These are phyloP conservation scores for Tetramorium alpestre DNA, from an alignment of 1,140 invertebrate genomes.

Conservation along the genomic window DNA sequence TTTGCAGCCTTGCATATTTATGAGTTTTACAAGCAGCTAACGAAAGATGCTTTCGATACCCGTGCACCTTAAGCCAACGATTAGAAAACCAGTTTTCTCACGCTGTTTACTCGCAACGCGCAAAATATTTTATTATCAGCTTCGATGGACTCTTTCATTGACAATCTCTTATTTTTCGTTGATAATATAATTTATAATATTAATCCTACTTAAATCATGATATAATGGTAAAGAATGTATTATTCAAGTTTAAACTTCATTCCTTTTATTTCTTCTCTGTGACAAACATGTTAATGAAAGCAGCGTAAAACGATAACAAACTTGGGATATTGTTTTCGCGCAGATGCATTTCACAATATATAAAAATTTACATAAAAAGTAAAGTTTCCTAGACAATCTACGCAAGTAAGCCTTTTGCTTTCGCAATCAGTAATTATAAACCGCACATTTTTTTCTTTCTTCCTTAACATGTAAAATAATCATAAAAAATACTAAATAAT, in stretches of 20 bases:
- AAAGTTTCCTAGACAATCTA: neutral
- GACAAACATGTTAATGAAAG: neutral
- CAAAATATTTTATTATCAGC: constrained; percentile 38
- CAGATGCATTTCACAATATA: neutral
- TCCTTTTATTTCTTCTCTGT: neutral
- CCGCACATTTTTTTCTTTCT: neutral
- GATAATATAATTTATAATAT: neutral
- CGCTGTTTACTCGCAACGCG: neutral
- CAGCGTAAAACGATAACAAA: neutral
- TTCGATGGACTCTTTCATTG: neutral
- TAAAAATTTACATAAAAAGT: neutral
- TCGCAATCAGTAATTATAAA: neutral
- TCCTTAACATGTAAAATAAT: neutral
- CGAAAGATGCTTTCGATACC: constrained; percentile 71
- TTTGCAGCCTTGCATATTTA: constrained; percentile 83
- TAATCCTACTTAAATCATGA: constrained; percentile 20
- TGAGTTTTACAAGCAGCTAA: constrained; percentile 78
- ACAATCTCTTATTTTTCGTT: neutral
- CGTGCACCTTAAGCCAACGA: constrained; percentile 47
- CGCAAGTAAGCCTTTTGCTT: neutral
- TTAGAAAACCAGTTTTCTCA: constrained; percentile 31
- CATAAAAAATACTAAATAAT: neutral
- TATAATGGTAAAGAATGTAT: neutral
- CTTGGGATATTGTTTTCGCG: neutral
- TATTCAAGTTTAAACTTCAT: neutral